Evolutionary conservation across 2,113 vertebrate species (phyloP), one percentile per base, ranked within the genome.

Genomic region (Lasiurus borealis): DNA sequence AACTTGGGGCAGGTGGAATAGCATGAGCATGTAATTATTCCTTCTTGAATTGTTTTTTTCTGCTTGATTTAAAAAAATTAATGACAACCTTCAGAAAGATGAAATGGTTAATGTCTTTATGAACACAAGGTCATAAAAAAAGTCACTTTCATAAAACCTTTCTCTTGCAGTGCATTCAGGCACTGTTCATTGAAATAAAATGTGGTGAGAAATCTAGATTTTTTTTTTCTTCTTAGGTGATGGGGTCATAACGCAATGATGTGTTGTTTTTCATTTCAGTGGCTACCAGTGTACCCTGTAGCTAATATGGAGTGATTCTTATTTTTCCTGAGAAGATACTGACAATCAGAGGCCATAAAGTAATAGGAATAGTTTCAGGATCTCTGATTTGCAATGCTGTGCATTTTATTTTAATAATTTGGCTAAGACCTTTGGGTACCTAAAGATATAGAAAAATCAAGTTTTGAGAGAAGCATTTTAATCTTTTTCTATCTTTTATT

Each of bases 401-500:
- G 19, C 46, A 62, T 82, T 94, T 90, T 83, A 71, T 85, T 94
- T 94, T 85, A 92, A 89, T 92, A 88, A 69, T 68, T 93, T 91
- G 27, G 1, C 40, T 91, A 46, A 50, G 23, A 64, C 13, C 31
- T 82, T 77, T 93, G 34, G 29, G 27, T 44, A 95, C 68, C 40
- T 90, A 54, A 92, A 84, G 8, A 44, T 90, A 21, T 48, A 73
- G 69, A 80, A 96, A 88, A 18, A 78, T 34, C 15, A 76, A 44
- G 25, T 72, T 86, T 93, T 97, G 31, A 95, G 44, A 88, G 40
- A 94, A 85, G 16, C 13, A 52, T 90, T 95, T 97, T 75, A 90
- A 44, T 92, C 23, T 87, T 94, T 96, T 94, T 94, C 27, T 91
- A 1, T 73, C 97, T 98, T 97, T 90, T 97, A 96, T 98, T 97